Percentiles rank a stretch among this genome's conserved stretches.
Evolutionary conservation across 2,888 invertebrate genomes (phyloP).

Genomic region (Andrena bucephala): DNA sequence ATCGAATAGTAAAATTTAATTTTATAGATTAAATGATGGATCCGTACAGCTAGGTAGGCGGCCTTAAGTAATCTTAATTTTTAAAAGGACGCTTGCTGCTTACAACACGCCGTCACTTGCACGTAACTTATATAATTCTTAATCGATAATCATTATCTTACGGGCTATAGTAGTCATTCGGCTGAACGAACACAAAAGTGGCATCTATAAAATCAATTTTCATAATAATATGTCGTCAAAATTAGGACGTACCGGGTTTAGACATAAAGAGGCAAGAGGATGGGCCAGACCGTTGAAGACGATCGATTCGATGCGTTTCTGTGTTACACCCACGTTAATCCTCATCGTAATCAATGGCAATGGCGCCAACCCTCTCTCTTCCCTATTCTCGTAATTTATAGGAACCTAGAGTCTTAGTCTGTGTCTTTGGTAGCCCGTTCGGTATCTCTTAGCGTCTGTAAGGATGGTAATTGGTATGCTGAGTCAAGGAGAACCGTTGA

Average conservation of each 20-base stretch:
- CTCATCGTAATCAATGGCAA: constrained; percentile 33
- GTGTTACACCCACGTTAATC: constrained; percentile 1
- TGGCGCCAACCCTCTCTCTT: constrained; percentile 47
- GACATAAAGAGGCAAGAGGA: constrained; percentile 27
- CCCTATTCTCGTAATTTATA: constrained; percentile 36
- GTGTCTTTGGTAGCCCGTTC: constrained; percentile 58
- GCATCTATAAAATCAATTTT: constrained; percentile 66
- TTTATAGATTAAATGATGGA: constrained; percentile 66
- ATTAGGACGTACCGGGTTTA: constrained; percentile 30
- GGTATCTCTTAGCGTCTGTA: constrained; percentile 84
- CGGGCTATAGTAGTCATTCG: constrained; percentile 49
- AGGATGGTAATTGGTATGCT: constrained; percentile 86
- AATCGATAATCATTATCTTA: constrained; percentile 59
- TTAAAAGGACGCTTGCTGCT: constrained; percentile 56
- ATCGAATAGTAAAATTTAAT: constrained; percentile 66
- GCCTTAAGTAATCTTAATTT: constrained; percentile 74
- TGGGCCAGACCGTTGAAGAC: constrained; percentile 16
- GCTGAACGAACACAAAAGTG: constrained; percentile 53
- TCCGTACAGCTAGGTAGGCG: constrained; percentile 67
- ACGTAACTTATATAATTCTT: constrained; percentile 64
- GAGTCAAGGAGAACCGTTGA: constrained; percentile 85
- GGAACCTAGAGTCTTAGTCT: constrained; percentile 32
- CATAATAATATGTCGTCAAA: constrained; percentile 59
- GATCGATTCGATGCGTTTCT: background rate
- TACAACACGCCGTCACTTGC: constrained; percentile 41